These are phyloP conservation scores for Neodon shergylaensis DNA, from an alignment of 2,113 vertebrate species.

Conservation along the genomic window DNA sequence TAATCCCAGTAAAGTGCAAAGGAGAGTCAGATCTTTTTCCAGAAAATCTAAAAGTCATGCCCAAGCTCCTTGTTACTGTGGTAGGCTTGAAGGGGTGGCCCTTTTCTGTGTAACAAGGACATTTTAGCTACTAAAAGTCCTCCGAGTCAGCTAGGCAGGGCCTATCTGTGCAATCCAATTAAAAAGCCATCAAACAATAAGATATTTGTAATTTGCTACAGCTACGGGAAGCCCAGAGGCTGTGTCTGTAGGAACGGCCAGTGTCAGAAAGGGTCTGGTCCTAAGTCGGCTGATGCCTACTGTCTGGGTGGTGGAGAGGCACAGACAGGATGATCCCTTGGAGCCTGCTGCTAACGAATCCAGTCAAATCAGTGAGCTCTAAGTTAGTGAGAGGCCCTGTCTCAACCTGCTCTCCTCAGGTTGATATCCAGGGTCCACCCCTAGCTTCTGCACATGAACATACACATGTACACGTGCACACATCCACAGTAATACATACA, in stretches of 20 bases:
- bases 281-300: background rate
- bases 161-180: background rate
- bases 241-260: background rate
- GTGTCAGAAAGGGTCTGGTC: background rate
- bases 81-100: background rate
- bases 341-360: background rate
- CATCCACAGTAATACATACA: background rate
- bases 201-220: background rate
- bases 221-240: fast-evolving
- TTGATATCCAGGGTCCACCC: background rate
- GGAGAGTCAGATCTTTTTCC: background rate
- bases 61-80: background rate
- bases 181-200: background rate
- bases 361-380: background rate
- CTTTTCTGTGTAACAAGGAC: fast-evolving
- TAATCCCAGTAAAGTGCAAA: background rate
- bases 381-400: background rate
- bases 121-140: background rate
- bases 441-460: too few relatives aligned
- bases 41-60: background rate
- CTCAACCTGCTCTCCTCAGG: background rate
- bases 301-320: background rate
- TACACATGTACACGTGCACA: fast-evolving
- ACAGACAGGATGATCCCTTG: too few relatives aligned
- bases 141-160: background rate